These are phyloP conservation scores for Ascidia mentula DNA, from an alignment of 23 tunicate genomes.

Conservation along the genomic window DNA sequence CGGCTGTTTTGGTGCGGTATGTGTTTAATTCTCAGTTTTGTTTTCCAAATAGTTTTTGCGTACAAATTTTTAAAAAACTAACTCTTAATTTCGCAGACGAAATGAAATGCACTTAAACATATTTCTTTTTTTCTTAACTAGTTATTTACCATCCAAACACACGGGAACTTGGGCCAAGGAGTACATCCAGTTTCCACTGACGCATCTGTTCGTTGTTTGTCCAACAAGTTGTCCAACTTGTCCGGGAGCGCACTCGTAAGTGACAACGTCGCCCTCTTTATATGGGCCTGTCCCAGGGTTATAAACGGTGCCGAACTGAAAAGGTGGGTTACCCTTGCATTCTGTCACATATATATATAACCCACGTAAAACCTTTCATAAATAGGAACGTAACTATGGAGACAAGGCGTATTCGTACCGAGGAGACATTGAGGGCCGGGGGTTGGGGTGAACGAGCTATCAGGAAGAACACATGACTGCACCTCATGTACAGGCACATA, in stretches of 20 bases:
- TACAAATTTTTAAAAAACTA: too few species aligned
- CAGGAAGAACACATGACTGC: background rate
- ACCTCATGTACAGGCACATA: background rate
- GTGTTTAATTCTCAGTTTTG: too few species aligned
- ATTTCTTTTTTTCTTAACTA: too few species aligned
- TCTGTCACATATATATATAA: background rate
- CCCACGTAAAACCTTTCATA: background rate
- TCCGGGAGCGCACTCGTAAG: background rate
- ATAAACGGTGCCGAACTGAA: background rate
- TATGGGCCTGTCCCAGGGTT: background rate
- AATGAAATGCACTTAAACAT: too few species aligned
- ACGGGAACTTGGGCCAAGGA: background rate
- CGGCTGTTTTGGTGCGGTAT: too few species aligned
- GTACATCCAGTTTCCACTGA: background rate
- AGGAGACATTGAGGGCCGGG: background rate
- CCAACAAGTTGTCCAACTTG: background rate
- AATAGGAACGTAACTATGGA: background rate
- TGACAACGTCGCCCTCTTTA: conserved; percentile 2
- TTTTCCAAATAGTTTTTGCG: too few species aligned
- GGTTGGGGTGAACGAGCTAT: background rate
- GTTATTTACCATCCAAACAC: background rate
- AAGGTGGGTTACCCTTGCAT: background rate
- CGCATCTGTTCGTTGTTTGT: background rate
- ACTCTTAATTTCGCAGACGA: too few species aligned
- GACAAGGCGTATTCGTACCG: background rate